A percentile compares a stretch with the other conserved stretches of the same genome.
These are phyloP conservation scores for Danio rerio DNA, from an alignment of 2,113 vertebrate genomes.

Conservation along the genomic window GRCz12tu NC_133192.1:30116001-30116500, in stretches of 20 bases:
- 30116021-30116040: constrained; percentile 89
- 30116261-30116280: neutral
- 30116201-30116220: neutral
- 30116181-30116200: neutral
- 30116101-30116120: constrained; percentile 88
- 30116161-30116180: neutral
- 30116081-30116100: constrained; percentile 85
- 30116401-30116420: constrained; percentile 77
- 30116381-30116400: constrained; percentile 70
- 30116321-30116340: neutral
- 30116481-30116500: constrained; percentile 91
- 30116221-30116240: neutral
- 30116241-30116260: neutral
- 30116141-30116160: constrained; percentile 72
- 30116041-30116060: constrained; percentile 94
- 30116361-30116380: neutral
- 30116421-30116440: constrained; percentile 89
- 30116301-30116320: constrained; percentile 8
- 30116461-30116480: constrained; percentile 87
- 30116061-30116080: constrained; percentile 88
- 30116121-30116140: constrained; percentile 78
- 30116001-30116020: constrained; percentile 88
- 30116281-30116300: constrained; percentile 17
- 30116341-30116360: neutral
- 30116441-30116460: constrained; percentile 88